Conservation (phyloP, 2,888 invertebrate genomes). For the Diaperis boleti region DNA sequence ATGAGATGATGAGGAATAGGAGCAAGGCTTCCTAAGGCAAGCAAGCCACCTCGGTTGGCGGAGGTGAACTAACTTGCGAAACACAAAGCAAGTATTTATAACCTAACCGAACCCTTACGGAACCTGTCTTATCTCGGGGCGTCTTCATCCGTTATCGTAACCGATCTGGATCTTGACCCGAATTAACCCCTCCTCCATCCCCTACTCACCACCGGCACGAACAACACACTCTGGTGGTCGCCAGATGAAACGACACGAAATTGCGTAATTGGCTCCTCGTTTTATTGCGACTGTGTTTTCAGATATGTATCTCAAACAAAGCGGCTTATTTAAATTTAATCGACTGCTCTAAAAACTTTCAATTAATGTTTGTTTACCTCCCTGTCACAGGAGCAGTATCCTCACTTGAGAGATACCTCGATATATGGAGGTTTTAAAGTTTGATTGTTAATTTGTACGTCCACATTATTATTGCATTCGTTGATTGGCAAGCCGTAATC, state of each 20-base stretch:
- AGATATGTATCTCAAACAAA: too few species aligned
- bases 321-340: too few species aligned
- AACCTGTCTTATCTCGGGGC: slow-evolving; percentile 37
- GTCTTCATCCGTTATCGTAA: slow-evolving; percentile 33
- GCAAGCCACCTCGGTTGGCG: too few species aligned
- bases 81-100: slow-evolving; percentile 40
- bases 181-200: slow-evolving; percentile 25
- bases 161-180: slow-evolving; percentile 39
- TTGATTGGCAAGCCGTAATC: too few species aligned
- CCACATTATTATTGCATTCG: too few species aligned
- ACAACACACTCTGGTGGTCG: slow-evolving; percentile 23
- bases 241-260: slow-evolving; percentile 3
- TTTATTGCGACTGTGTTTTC: too few species aligned
- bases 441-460: too few species aligned
- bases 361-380: too few species aligned
- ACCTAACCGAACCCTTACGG: slow-evolving; percentile 31
- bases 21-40: slow-evolving; percentile 37
- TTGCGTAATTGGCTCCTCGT: slow-evolving; percentile 16
- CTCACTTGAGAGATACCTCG: too few species aligned
- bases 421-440: too few species aligned
- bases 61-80: slow-evolving; percentile 38
- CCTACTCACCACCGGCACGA: slow-evolving; percentile 7
- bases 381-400: too few species aligned
- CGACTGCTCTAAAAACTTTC: too few species aligned
- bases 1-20: slow-evolving; percentile 42